Base-by-base conservation (phyloP, 2,113 vertebrate genomes). In the Pithys albifrons region DNA sequence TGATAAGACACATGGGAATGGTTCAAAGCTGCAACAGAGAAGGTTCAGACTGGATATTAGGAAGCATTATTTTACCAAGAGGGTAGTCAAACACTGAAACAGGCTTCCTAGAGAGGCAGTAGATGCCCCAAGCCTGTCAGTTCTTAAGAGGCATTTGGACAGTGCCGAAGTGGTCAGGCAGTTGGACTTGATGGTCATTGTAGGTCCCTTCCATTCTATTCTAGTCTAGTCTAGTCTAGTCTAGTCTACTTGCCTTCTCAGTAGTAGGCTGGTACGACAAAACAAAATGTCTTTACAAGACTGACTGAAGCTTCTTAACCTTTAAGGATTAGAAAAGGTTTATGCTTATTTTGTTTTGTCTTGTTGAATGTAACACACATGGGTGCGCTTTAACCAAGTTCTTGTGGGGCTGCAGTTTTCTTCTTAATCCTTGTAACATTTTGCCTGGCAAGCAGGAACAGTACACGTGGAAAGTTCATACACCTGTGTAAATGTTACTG, bases 401-500 rank as follows among this genome's bases (percentile, higher is more conserved):
- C 72, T 74, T 6, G 5, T 51, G 69, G 39, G 73, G 25, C 87
- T 89, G 43, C 77, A 58, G 76, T 89, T 88, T 95, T 86, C 51
- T 85, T 91, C 13, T 5, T 89, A 91, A 85, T 95, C 52, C 48
- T 67, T 71, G 35, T 84, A 84, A 55, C 48, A 33, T 78, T 91
- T 95, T 91, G 43, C 51, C 72, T 74, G 73, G 65, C 65, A 93
- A 87, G 77, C 66, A 81, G 61, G 39, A 89, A 55, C 58, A 83
- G 71, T 49, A 28, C 3, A 5, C 3, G 25, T 1, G 1, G 77
- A 81, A 87, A 91, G 39, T 59, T 91, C 73, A 59, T 67, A 78
- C 85, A 94, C 59, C 76, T 87, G 61, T 78, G 84, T 91, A 87
- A 94, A 87, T 89, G 64, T 93, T 93, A 54, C n/a, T 89, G 37